phyloP scores from a whole-genome alignment of 2,888 invertebrate species.

The Sceliomorpha sp. region DNA sequence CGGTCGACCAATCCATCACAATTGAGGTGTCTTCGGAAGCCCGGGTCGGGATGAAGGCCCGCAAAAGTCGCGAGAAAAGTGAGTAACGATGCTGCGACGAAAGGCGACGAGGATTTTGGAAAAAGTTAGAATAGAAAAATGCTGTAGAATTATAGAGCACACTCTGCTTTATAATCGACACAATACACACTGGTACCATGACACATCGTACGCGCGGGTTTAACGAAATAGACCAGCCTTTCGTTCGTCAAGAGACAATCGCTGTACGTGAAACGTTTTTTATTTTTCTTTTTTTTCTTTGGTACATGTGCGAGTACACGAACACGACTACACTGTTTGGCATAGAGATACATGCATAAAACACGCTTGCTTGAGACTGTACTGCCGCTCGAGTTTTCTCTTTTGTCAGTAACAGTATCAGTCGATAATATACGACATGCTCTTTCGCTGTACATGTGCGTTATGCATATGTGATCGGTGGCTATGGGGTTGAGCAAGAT shows the following conservation, averaged over 20 bases:
- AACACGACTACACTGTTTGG: conserved; percentile 9
- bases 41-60: conserved; percentile 62
- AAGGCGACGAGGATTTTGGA: not conserved
- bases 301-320: conserved; percentile 4
- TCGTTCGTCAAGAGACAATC: not conserved
- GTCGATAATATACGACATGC: conserved; percentile 57
- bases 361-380: conserved; percentile 65
- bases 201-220: not conserved
- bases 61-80: conserved; percentile 76
- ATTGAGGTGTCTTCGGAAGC: conserved; percentile 45
- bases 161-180: conserved; percentile 32
- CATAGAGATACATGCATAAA: no score
- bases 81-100: conserved; percentile 58
- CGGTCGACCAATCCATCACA: conserved; percentile 23
- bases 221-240: not conserved
- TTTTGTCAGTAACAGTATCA: conserved; percentile 64
- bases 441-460: conserved; percentile 21
- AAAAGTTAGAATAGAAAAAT: not conserved
- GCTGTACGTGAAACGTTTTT: no score
- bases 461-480: conserved; percentile 15
- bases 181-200: conserved; percentile 6
- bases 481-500: conserved; percentile 20
- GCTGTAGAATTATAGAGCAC: conserved; percentile 3
- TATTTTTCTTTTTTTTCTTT: no score
- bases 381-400: conserved; percentile 71